Conservation (phyloP, 2,797 vertebrate species). For the Enteromius viviparus region DNA sequence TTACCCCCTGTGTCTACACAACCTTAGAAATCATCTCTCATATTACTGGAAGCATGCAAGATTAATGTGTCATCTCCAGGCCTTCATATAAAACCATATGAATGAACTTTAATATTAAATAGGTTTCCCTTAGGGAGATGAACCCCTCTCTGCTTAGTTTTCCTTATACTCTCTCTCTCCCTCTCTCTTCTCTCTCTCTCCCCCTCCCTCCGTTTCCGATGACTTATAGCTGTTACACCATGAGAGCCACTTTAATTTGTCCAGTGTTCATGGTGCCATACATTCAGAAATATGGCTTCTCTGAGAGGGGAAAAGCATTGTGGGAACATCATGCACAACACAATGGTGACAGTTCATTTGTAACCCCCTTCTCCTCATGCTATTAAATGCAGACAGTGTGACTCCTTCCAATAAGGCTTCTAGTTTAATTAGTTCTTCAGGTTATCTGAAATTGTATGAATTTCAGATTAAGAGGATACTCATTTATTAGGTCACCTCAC, state of each 20-base stretch:
- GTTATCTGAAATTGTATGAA: conserved; percentile 53
- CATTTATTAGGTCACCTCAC: conserved; percentile 50
- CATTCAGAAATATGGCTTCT: conserved; percentile 66
- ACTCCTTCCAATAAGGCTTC: conserved; percentile 34
- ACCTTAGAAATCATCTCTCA: conserved; percentile 73
- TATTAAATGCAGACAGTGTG: conserved; percentile 41
- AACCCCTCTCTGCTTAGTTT: conserved; percentile 66
- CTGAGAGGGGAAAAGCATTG: conserved; percentile 64
- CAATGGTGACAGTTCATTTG: conserved; percentile 68
- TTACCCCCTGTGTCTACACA: conserved; percentile 62
- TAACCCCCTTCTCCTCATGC: conserved; percentile 56
- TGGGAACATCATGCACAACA: conserved; percentile 68
- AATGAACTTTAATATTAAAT: conserved; percentile 79
- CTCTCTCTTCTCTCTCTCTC: conserved; percentile 27
- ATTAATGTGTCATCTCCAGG: conserved; percentile 72
- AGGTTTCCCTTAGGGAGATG: conserved; percentile 74
- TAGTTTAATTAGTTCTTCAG: conserved; percentile 51
- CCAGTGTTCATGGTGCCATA: conserved; percentile 57
- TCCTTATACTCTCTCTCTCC: conserved; percentile 49
- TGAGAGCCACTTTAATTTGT: conserved; percentile 61
- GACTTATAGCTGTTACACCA: conserved; percentile 57
- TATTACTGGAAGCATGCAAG: conserved; percentile 66
- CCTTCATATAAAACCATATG: conserved; percentile 71
- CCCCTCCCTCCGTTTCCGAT: conserved; percentile 35
- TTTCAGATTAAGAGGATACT: conserved; percentile 45